Base-by-base conservation (phyloP, 2,888 invertebrate species). In the Hirtodrosophila trivittata region DNA sequence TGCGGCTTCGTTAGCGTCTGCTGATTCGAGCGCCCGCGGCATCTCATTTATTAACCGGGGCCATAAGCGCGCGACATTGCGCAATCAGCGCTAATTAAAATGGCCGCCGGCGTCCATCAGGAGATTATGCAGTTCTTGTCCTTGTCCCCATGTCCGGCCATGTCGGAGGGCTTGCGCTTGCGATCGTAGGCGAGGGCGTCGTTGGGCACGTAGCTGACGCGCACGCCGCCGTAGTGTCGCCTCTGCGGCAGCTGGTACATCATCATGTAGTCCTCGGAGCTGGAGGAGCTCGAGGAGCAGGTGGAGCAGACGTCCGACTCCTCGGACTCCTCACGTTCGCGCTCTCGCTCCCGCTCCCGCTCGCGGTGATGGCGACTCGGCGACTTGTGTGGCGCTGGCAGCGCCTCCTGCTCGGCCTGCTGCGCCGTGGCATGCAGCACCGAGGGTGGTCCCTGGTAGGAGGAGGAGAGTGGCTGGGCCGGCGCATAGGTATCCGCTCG, bases 151-250 rank as follows among this genome's bases (percentile, higher is more conserved):
- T n/a, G n/a, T 16, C 88, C 55, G 35, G 65, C 87, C 26, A 90
- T 45, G 3, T 90, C 92, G 45, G 89, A 84, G 49, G 89, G 92
- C 74, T 94, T 92, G 51, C 95, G 93, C 64, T 95, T 92, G 77
- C 94, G 93, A 43, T 96, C 96, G 87, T 95, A 95, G 56, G 97
- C 97, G 43, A 97, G 92, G 3, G 96, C 95, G 91, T 97, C 97
- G 90, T 97, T 97, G 76, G 97, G 97, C 71, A 97, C 97, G 91
- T 97, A 98, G 7, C 97, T 96, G 83, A 97, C 97, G 75, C 97
- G 92, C 9, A 97, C 96, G 33, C 97, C 97, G 52, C 96, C 96
- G 89, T 96, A 96, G 46, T 96, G 95, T 58, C 96, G 92, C 75
- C 96, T 91, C 33, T 96, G 94, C 2, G 97, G 97, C 80, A 97